Base-by-base conservation (phyloP, 2,888 invertebrate species). In the Trissolcus brochymenae region DNA sequence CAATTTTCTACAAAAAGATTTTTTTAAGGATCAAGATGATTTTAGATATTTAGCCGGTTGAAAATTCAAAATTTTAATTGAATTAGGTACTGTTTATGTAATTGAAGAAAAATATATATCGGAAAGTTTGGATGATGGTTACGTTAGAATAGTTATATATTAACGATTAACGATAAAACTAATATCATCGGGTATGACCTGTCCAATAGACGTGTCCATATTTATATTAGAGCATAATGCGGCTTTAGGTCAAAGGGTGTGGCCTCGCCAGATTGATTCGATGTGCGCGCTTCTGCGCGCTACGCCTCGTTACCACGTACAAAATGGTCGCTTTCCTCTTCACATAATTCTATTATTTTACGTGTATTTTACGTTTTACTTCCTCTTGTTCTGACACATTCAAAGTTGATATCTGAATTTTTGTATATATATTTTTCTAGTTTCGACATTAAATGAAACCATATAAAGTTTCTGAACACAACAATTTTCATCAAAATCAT, bases 181-280 rank as follows among this genome's bases (percentile, higher is more conserved):
- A 68, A 79, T 65, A 71, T 77, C 75, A 75, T 72, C 59, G 76
- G 72, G 54, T 73, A 73, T 66, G 71, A 74, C 75, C 62, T 62
- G 78, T 74, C 68, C 67, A 66, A 66, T 66, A 68, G 73, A 72
- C 73, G 70, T 76, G 70, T 75, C 70, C 76, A 74, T 78, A 78
- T 79, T 77, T 79, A 78, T 78, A 78, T 75, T 78, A 71, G 67
- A 76, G 78, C 74, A 72, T 83, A 84, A 85, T 80, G 76, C 80
- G 83, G 85, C 84, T 85, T 86, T 83, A 83, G 86, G 87, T 87
- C 87, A 87, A 87, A 88, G 88, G 89, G 89, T 88, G 89, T 88
- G 89, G 89, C 84, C 81, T 84, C 80, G 79, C 80, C 85, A 87
- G 87, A 88, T 89, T 88, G 88, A 88, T 89, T 88, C 86, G 86